Base-by-base conservation (phyloP, 2,888 invertebrate genomes). In the Protonemura montana region DNA sequence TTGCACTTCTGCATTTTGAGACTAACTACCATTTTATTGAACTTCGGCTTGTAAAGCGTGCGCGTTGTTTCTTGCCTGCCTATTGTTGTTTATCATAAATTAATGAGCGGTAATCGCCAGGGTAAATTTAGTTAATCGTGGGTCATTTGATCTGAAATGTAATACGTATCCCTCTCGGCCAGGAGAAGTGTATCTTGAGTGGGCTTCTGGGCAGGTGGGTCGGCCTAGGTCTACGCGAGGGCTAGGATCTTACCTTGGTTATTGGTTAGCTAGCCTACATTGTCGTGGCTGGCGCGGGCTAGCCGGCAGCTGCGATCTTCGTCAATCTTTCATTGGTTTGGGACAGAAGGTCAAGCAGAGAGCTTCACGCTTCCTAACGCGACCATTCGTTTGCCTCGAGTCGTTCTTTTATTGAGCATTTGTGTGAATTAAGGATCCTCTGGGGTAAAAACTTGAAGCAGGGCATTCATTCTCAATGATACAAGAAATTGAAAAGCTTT, bases 341-440 rank as follows among this genome's bases (percentile, higher is more conserved):
- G 78, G 78, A 78, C 78, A 25, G 78, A 78, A 78, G 78, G 78
- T 78, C 78, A 78, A 78, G 78, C 27, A 78, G 78, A 28, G 78
- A 21, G 27, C 78, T 78, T 78, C 28, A 78, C 78, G 82, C 82
- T 82, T 35, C 5, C 30, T 41, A 41, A 26, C 82, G n/a, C 82
- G 41, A 41, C 41, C 82, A 82, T 82, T 82, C 81, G 30, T 29
- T 82, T 82, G 82, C 82, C 78, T 27, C 10, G 27, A 30, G 35
- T 41, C 78, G 78, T 41, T 59, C 82, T 59, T 81, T 82, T 29
- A 42, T 81, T 27, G 10, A 35, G 41, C 35, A 86, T 80, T 86
- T 86, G 86, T 86, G 82, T 35, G 27, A 78, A 82, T 86, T 86
- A 78, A 86, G 42, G 86, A 81, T 86, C 28, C 85, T 42, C 81